These are phyloP conservation scores for Rhombomys opimus DNA, from an alignment of 2,113 vertebrate species.

Conservation along the genomic window DNA sequence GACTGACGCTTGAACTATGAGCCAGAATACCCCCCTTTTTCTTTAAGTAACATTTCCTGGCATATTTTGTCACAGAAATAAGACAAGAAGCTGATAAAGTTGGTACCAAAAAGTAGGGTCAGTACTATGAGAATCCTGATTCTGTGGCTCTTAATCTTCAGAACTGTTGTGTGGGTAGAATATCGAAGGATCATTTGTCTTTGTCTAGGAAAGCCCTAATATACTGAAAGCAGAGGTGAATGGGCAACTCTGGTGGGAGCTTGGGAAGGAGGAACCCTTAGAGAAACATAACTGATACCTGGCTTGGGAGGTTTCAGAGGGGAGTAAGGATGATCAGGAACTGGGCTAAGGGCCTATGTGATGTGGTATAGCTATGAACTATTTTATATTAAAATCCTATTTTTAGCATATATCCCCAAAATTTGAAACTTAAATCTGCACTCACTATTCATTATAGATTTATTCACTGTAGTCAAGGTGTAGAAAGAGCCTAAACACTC, in stretches of 20 bases:
- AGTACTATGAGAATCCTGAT: background rate
- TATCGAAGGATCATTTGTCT: background rate
- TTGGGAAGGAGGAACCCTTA: background rate
- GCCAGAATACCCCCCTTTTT: background rate
- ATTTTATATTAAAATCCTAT: background rate
- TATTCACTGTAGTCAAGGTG: background rate
- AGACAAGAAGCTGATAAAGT: background rate
- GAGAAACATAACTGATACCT: background rate
- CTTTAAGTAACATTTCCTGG: background rate
- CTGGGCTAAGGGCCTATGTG: background rate
- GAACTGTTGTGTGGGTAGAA: background rate
- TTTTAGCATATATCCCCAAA: background rate
- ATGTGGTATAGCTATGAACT: background rate
- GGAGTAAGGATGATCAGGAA: background rate
- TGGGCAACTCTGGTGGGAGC: background rate
- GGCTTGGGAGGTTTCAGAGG: background rate
- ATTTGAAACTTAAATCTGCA: background rate
- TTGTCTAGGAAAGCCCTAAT: background rate
- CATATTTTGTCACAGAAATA: background rate
- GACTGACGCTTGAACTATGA: background rate
- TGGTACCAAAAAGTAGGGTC: background rate
- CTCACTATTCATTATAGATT: background rate
- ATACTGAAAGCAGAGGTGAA: background rate
- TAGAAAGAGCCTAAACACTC: background rate
- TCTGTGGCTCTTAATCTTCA: background rate